Evolutionary conservation across 37 sponge, comb jelly and placozoan species (phyloP).

Genomic region (Petrosia ficiformis): DNA sequence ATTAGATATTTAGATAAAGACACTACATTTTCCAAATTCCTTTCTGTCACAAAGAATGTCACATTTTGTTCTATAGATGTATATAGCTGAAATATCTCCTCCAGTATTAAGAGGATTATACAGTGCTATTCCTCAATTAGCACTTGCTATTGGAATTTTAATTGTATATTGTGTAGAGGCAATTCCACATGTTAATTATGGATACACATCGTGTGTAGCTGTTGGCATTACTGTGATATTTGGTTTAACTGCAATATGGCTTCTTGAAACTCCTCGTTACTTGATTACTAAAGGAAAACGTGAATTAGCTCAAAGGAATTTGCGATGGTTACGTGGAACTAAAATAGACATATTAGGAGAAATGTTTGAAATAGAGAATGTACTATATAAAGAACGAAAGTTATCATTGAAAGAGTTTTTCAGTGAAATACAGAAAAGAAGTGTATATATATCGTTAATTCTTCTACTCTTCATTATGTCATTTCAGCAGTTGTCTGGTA

Average conservation of each 20-base stretch:
- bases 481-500: conserved; percentile 81
- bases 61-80: conserved; percentile 12
- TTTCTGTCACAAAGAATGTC: too few species aligned
- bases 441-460: background rate
- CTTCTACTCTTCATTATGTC: conserved; percentile 40
- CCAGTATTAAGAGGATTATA: conserved; percentile 12
- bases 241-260: background rate
- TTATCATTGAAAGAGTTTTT: background rate
- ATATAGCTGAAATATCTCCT: conserved; percentile 19
- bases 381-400: background rate
- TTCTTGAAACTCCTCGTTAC: conserved; percentile 69
- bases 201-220: background rate
- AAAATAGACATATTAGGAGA: background rate
- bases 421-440: background rate
- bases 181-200: background rate
- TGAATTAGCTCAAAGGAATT: conserved; percentile 13
- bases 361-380: background rate
- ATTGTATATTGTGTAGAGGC: background rate
- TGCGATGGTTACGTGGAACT: conserved; percentile 51
- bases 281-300: conserved; percentile 22
- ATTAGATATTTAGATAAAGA: too few species aligned
- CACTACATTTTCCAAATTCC: too few species aligned
- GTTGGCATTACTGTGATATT: background rate
- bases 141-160: conserved; percentile 1
- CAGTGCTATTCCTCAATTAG: background rate